Conservation (phyloP, 2,797 vertebrate species). For the Heterohyrax brucei region DNA sequence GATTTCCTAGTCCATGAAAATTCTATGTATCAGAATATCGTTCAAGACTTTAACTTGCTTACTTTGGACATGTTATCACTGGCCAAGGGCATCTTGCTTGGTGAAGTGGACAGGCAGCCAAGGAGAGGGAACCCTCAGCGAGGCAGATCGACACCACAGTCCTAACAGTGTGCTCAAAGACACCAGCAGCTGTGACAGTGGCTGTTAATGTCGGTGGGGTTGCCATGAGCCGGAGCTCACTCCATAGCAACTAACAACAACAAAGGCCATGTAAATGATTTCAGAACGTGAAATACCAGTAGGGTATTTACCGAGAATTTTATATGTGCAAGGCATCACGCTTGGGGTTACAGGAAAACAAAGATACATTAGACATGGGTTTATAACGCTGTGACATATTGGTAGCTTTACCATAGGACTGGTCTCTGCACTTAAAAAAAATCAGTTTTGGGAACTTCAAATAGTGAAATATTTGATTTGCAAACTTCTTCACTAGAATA, state of each 20-base stretch:
- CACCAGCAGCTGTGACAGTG: no score
- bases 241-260: not conserved
- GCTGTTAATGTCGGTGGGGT: no score
- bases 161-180: no score
- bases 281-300: slow-evolving; percentile 8
- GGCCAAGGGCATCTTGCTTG: not conserved
- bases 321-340: no score
- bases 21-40: not conserved
- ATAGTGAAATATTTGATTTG: no score
- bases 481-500: no score
- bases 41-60: not conserved
- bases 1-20: no score
- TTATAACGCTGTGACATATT: not conserved
- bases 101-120: not conserved
- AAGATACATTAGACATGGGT: not conserved
- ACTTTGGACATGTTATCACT: not conserved
- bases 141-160: no score
- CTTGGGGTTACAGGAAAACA: not conserved
- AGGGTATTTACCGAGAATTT: not conserved
- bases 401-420: no score
- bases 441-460: no score
- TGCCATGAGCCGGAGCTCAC: no score
- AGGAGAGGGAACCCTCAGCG: not conserved
- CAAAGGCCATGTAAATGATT: not conserved
- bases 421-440: no score